Percentiles rank a stretch among this genome's conserved stretches.
phyloP scores from a whole-genome alignment of 2,797 vertebrate species.

The Mustela erminea region DNA sequence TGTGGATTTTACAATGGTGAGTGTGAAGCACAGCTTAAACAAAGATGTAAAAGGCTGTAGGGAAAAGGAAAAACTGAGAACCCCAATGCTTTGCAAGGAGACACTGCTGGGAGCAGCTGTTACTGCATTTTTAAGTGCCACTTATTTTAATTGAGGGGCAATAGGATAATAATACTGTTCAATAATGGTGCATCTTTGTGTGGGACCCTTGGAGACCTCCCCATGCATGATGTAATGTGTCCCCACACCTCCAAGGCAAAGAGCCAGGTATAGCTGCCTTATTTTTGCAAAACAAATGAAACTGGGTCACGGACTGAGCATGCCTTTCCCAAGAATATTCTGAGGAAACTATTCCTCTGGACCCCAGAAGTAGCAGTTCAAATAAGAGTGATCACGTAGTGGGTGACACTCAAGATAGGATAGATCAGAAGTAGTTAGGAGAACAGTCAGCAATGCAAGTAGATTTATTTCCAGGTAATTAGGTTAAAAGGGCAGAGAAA shows the following conservation, averaged over 20 bases:
- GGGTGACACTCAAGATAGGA: neutral
- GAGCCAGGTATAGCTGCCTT: conserved; percentile 49
- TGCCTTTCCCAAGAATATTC: conserved; percentile 21
- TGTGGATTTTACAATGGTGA: conserved; percentile 60
- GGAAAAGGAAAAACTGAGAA: conserved; percentile 67
- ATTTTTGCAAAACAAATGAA: conserved; percentile 57
- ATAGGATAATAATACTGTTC: conserved; percentile 63
- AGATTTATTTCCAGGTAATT: neutral
- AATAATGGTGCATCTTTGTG: conserved; percentile 52
- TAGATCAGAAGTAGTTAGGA: neutral
- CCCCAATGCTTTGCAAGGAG: conserved; percentile 66
- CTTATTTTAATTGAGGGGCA: conserved; percentile 79
- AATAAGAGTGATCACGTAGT: neutral
- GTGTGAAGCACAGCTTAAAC: conserved; percentile 66
- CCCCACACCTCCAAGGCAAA: neutral
- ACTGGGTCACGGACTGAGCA: conserved; percentile 53
- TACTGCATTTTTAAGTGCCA: conserved; percentile 70
- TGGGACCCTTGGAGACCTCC: conserved; percentile 53
- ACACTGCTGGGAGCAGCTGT: conserved; percentile 70
- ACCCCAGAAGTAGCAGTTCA: neutral
- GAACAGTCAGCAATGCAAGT: neutral
- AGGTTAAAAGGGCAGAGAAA: neutral
- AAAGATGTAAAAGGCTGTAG: conserved; percentile 66
- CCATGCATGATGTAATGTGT: conserved; percentile 13
- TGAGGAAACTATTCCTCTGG: neutral